Percentiles rank a stretch among this genome's conserved stretches.
Evolutionary conservation across 2,797 vertebrate species (phyloP).

Genomic region (Hylomyscus alleni): DNA sequence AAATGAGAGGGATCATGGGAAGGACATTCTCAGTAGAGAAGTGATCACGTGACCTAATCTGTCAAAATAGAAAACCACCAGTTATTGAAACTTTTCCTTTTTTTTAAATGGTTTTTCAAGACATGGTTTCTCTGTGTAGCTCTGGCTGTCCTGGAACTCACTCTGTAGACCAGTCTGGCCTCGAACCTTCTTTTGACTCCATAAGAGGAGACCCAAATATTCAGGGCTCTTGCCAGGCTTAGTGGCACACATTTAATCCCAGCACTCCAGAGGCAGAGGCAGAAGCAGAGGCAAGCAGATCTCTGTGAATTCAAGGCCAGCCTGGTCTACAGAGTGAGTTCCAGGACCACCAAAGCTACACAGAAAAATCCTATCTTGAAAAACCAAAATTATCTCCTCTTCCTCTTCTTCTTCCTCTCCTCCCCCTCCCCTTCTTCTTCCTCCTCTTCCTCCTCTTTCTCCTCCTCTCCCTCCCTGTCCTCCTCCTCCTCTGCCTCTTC

Average conservation of each 20-base stretch:
- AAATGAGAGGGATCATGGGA: not conserved
- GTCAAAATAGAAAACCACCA: not conserved
- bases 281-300: not conserved
- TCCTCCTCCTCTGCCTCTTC: too few relatives aligned
- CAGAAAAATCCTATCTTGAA: not conserved
- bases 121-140: too few relatives aligned
- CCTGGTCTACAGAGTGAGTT: not conserved
- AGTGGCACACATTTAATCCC: too few relatives aligned
- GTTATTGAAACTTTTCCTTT: not conserved
- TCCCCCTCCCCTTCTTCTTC: fast-evolving
- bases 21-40: not conserved
- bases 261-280: not conserved
- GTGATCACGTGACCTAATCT: not conserved
- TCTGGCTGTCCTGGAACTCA: too few relatives aligned
- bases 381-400: not conserved
- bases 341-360: not conserved
- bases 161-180: too few relatives aligned
- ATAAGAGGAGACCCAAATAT: not conserved
- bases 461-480: too few relatives aligned
- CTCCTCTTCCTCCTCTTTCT: too few relatives aligned
- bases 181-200: too few relatives aligned
- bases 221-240: not conserved
- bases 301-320: not conserved
- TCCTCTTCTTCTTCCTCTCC: too few relatives aligned
- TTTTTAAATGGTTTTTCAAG: too few relatives aligned